Evolutionary conservation across 2,888 invertebrate genomes (phyloP).

Genomic region (Caenorhabditis sp.): DNA sequence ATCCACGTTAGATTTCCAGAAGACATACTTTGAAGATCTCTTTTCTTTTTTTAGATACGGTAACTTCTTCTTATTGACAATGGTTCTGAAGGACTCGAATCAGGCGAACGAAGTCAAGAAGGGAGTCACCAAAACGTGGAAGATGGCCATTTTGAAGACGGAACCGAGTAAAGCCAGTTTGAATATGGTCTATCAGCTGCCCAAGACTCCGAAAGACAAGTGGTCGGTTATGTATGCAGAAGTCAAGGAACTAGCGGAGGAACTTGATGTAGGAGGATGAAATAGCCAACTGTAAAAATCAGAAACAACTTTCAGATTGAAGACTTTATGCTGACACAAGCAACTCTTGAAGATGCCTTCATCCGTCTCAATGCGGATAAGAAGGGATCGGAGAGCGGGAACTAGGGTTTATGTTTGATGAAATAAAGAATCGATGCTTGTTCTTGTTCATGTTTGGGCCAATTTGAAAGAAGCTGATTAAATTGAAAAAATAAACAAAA

Average conservation of each 20-base stretch:
- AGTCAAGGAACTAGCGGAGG: conserved; percentile 6
- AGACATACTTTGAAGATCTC: too few relatives aligned
- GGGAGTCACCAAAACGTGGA: conserved; percentile 14
- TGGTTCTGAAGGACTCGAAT: conserved; percentile 18
- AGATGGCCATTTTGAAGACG: conserved; percentile 25
- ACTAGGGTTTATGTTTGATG: too few relatives aligned
- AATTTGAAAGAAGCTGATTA: too few relatives aligned
- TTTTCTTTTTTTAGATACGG: conserved; percentile 46
- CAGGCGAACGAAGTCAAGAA: not conserved
- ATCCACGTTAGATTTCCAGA: conserved; percentile 57
- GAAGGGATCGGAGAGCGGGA: too few relatives aligned
- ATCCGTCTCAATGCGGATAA: conserved; percentile 22
- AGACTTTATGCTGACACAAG: conserved; percentile 40
- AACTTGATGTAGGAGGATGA: too few relatives aligned
- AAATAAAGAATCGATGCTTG: too few relatives aligned
- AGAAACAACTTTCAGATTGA: conserved; percentile 21
- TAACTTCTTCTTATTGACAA: conserved; percentile 33
- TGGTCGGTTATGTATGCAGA: conserved; percentile 29
- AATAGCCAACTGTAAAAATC: too few relatives aligned
- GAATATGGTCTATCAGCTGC: conserved; percentile 41
- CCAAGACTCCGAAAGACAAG: conserved; percentile 18
- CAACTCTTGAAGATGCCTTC: conserved; percentile 39
- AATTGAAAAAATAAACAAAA: too few relatives aligned
- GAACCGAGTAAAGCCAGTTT: conserved; percentile 28
- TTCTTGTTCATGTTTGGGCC: too few relatives aligned